Conservation (phyloP, 2,797 vertebrate species). For the Taeniopygia guttata region DNA sequence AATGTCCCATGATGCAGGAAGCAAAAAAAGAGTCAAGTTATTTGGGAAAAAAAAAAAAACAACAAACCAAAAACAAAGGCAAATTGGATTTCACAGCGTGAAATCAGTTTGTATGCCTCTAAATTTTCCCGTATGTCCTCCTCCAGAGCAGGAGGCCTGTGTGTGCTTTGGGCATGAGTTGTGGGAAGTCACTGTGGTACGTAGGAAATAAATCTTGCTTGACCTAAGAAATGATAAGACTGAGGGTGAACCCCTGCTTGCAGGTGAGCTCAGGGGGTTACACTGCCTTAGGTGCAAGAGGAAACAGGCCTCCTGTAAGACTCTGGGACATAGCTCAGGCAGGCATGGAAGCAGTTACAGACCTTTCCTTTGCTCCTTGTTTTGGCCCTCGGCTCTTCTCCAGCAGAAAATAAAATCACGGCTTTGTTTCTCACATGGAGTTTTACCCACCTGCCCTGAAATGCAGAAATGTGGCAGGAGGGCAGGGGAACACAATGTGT, state of each 20-base stretch:
- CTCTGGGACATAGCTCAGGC: not conserved
- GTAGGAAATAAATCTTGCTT: not conserved
- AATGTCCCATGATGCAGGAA: not conserved
- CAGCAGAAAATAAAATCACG: not conserved
- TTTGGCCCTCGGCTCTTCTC: not conserved
- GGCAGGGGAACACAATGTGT: not conserved
- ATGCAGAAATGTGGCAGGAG: not conserved
- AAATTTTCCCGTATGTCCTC: not conserved
- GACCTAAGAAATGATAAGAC: not conserved
- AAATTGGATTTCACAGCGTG: not conserved
- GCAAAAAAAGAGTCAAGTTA: not conserved
- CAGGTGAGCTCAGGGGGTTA: not conserved
- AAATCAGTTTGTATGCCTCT: not conserved
- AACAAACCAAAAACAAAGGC: not conserved
- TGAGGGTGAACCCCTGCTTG: not conserved
- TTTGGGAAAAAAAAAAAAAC: not conserved
- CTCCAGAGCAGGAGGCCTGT: not conserved
- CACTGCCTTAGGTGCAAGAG: not conserved
- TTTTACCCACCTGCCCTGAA: not conserved
- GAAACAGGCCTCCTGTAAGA: not conserved
- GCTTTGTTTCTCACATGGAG: not conserved
- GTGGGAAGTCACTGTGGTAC: not conserved
- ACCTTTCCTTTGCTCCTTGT: not conserved
- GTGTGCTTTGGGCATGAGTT: not conserved
- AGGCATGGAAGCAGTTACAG: not conserved